Percentiles rank a stretch among this genome's conserved stretches.
Evolutionary conservation across 2,113 vertebrate species (phyloP).

Genomic region (Coturnix japonica): DNA sequence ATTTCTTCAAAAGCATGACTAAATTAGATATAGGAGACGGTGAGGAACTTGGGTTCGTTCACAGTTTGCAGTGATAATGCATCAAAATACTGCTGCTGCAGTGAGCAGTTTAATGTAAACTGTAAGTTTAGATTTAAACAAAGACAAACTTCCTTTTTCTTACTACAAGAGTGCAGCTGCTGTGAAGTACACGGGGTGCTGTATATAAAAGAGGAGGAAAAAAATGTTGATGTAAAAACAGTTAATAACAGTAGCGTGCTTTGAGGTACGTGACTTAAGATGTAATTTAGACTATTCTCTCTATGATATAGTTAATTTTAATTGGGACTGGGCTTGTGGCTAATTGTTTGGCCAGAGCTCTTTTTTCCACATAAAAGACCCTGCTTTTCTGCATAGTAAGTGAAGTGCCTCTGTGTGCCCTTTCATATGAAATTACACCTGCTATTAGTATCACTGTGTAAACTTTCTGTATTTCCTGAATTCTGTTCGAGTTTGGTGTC

Average conservation of each 20-base stretch:
- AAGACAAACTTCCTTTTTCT: conserved; percentile 48
- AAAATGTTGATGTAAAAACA: neutral
- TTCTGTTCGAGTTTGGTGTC: neutral
- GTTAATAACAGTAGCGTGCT: neutral
- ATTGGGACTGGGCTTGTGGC: neutral
- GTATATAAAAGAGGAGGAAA: neutral
- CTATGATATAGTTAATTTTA: neutral
- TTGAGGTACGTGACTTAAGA: neutral
- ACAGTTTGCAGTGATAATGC: neutral
- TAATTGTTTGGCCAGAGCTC: neutral
- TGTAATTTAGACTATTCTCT: neutral
- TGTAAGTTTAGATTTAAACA: conserved; percentile 23
- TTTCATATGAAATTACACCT: neutral
- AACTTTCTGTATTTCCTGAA: neutral
- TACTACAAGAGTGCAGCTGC: conserved; percentile 19
- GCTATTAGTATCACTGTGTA: neutral
- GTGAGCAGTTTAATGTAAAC: conserved; percentile 1
- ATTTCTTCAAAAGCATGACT: neutral
- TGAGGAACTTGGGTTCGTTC: neutral
- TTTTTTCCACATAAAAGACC: neutral
- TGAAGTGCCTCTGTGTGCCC: neutral
- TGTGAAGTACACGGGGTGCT: neutral
- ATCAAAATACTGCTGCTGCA: neutral
- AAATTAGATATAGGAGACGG: neutral
- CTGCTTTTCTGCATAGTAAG: neutral